Base-by-base conservation (phyloP, 2,888 invertebrate genomes). In the Spisula solida region DNA sequence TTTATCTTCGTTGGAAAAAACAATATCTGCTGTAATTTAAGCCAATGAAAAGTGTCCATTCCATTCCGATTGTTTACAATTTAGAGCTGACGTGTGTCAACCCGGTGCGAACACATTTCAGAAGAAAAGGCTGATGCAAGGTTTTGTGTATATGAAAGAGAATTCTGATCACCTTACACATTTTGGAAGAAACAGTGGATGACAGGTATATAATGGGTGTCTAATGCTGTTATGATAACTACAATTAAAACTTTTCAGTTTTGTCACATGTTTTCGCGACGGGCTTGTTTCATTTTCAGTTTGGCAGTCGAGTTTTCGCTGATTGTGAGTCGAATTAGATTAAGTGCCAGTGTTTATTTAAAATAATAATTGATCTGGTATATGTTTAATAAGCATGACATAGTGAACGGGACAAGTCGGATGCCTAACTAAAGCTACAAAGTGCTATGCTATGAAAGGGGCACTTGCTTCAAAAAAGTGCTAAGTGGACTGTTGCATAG, bases 111-210 rank as follows among this genome's bases (percentile, higher is more conserved):
- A 90, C 88, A 88, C 89, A 88, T 87, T 79, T 41, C 55, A 47
- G 16, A 31, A 20, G 0, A 82, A 82, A 81, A 47, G n/a, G 25
- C 78, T 92, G 92, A 92, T 88, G 92, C 88, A 92, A 92, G 75
- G 20, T 75, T 34, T 47, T 31, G 55, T 14, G 79, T 41, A 51
- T 31, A 56, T 31, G 34, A 60, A 60, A 55, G 8, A 20, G 25
- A 80, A 6, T 29, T 18, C 25, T 29, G 0, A 2, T 18, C 25
- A 25, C 5, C 31, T 55, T 0, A 56, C 60, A 34, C 16, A 60
- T 41, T n/a, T n/a, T 60, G 34, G 51, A 41, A 60, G 14, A 20
- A 34, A n/a, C 18, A 18, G 16, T 34, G 16, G 60, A 82, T 29
- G 56, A 10, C 25, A 82, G 56, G 56, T 56, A 60, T 18, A 60